Conservation (phyloP, 2,888 invertebrate species). For the Agriotes lineatus region DNA sequence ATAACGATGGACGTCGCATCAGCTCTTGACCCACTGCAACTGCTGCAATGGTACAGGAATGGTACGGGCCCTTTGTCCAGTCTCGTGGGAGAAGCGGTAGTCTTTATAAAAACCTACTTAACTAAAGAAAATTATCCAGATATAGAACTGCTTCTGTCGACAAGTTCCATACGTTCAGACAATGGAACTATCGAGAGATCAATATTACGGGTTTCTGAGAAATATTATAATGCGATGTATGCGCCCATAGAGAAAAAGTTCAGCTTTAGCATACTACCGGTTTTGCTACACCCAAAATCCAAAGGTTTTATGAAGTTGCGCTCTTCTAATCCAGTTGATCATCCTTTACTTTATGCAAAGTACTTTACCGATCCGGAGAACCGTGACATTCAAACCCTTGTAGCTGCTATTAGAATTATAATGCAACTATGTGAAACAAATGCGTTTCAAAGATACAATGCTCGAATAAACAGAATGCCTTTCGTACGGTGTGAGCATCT, state of each 20-base stretch:
- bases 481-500: slow-evolving; percentile 68
- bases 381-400: slow-evolving; percentile 71
- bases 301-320: slow-evolving; percentile 71
- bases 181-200: slow-evolving; percentile 67
- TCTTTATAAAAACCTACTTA: slow-evolving; percentile 71
- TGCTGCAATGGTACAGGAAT: slow-evolving; percentile 49
- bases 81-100: slow-evolving; percentile 70
- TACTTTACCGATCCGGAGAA: slow-evolving; percentile 74
- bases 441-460: slow-evolving; percentile 72
- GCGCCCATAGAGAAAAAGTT: slow-evolving; percentile 60
- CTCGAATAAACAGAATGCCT: slow-evolving; percentile 58
- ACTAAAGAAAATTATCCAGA: slow-evolving; percentile 73
- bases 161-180: slow-evolving; percentile 72
- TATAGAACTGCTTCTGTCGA: slow-evolving; percentile 74
- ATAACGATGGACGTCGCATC: slow-evolving; percentile 57
- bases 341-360: slow-evolving; percentile 74
- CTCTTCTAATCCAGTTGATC: slow-evolving; percentile 68
- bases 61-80: slow-evolving; percentile 69
- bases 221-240: slow-evolving; percentile 60
- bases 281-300: slow-evolving; percentile 73
- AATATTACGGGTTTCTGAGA: slow-evolving; percentile 65
- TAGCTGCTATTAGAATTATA: slow-evolving; percentile 72
- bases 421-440: slow-evolving; percentile 71
- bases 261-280: slow-evolving; percentile 67
- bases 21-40: slow-evolving; percentile 2